Base-by-base conservation (phyloP, 2,113 vertebrate species). In the Plecotus auritus region DNA sequence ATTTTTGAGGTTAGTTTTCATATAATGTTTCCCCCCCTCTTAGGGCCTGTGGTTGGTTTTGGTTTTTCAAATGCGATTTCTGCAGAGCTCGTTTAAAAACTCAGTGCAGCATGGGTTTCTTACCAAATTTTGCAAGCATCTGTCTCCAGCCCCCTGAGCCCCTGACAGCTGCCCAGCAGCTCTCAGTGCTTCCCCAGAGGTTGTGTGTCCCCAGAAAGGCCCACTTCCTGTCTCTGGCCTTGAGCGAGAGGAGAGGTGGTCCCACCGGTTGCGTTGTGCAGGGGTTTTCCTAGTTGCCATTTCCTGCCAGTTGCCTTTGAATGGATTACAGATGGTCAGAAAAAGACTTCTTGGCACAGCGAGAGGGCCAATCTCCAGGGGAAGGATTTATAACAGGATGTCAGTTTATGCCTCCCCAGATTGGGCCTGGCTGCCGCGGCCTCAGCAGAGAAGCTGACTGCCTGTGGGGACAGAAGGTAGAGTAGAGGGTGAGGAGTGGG, bases 271-370 rank as follows among this genome's bases (percentile, higher is more conserved):
- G 97, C 93, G 5, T 96, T 94, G 91, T 81, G 82, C 37, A 35
- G 90, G 95, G 94, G 92, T 88, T 96, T 97, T 97, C 92, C 96
- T 97, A 76, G 93, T 96, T 80, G 91, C 96, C 94, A 82, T 95
- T 97, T 98, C 97, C 97, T 97, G 95, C 91, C 76, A 17, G 78
- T 92, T 95, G 96, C 94, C 96, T 96, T 83, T 96, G 95, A 96
- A 97, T 97, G 94, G 95, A 92, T 97, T 97, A 81, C 97, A 98
- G 96, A 96, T 97, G 96, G 97, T 95, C 96, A 95, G 96, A 95
- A 92, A 97, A 93, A 95, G 96, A 89, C 95, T 97, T 97, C 95
- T 96, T 97, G 96, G 97, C 96, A 95, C 88, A 49, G 83, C 1
- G 4, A 93, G 83, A 95, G 94, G 66, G 95, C 96, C 83, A 61